Conservation (phyloP, 1,140 invertebrate genomes). For the Galleria mellonella region DNA sequence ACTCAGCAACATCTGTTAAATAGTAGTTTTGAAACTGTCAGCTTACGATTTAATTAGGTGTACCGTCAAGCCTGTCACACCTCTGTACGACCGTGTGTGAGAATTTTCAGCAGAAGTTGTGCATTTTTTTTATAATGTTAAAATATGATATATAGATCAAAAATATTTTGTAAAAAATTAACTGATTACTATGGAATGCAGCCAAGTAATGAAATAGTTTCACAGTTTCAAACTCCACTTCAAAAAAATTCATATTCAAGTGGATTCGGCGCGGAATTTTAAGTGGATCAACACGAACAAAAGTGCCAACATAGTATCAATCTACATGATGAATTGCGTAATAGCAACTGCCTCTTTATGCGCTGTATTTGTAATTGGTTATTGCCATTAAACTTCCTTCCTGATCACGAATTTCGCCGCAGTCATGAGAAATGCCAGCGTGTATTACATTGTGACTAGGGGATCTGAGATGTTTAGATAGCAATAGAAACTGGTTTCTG, state of each 20-base stretch:
- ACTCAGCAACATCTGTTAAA: slow-evolving; percentile 15
- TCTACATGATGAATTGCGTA: slow-evolving; percentile 23
- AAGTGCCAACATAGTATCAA: slow-evolving; percentile 18
- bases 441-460: slow-evolving; percentile 17
- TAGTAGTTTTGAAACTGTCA: slow-evolving; percentile 38
- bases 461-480: slow-evolving; percentile 20
- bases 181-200: no score
- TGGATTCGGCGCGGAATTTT: no score
- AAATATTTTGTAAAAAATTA: no score
- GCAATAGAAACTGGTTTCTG: slow-evolving; percentile 19
- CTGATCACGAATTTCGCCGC: slow-evolving; percentile 30
- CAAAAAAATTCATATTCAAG: no score
- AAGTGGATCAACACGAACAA: no score
- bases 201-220: no score
- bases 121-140: no score
- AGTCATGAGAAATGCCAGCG: slow-evolving; percentile 35
- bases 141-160: no score
- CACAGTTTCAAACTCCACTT: no score
- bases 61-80: slow-evolving; percentile 29
- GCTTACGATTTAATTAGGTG: slow-evolving; percentile 33
- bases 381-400: slow-evolving; percentile 34
- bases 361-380: slow-evolving; percentile 23
- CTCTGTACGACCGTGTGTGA: slow-evolving; percentile 15
- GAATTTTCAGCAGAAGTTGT: no score
- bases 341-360: slow-evolving; percentile 13